A percentile compares a stretch with the other conserved stretches of the same genome.
Evolutionary conservation across 2,888 invertebrate species (phyloP).

Genomic region (Xylocampa areola): DNA sequence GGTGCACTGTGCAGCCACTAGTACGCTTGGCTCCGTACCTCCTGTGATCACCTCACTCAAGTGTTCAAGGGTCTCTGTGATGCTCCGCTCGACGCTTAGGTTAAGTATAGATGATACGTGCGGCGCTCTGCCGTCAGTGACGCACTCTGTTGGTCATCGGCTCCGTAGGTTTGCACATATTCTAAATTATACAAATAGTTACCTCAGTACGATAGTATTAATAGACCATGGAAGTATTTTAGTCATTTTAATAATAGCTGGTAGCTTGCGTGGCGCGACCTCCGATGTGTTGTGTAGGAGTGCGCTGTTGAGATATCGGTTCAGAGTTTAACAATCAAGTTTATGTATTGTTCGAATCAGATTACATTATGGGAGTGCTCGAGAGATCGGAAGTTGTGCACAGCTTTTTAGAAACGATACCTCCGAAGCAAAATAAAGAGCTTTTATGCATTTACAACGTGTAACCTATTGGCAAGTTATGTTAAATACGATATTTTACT

Average conservation of each 20-base stretch:
- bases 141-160: not conserved
- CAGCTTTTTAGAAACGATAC: too few species aligned
- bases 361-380: too few species aligned
- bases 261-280: not conserved
- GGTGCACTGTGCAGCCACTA: not conserved
- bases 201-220: slow-evolving; percentile 3
- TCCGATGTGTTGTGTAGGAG: slow-evolving; percentile 1
- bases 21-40: slow-evolving; percentile 3
- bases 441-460: not conserved
- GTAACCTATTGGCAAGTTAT: not conserved
- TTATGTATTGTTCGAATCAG: too few species aligned
- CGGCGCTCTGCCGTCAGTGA: not conserved
- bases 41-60: slow-evolving; percentile 5
- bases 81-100: slow-evolving; percentile 10
- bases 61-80: slow-evolving; percentile 12
- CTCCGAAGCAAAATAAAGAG: not conserved
- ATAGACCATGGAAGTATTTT: slow-evolving; percentile 3
- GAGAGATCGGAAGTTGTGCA: too few species aligned
- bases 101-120: slow-evolving; percentile 3
- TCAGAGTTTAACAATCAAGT: too few species aligned
- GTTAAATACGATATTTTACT: not conserved
- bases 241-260: too few species aligned
- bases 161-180: slow-evolving; percentile 5
- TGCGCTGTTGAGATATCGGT: not conserved
- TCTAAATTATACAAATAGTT: slow-evolving; percentile 6